phyloP scores from a whole-genome alignment of 2,113 vertebrate genomes.

The Oryctolagus cuniculus region DNA sequence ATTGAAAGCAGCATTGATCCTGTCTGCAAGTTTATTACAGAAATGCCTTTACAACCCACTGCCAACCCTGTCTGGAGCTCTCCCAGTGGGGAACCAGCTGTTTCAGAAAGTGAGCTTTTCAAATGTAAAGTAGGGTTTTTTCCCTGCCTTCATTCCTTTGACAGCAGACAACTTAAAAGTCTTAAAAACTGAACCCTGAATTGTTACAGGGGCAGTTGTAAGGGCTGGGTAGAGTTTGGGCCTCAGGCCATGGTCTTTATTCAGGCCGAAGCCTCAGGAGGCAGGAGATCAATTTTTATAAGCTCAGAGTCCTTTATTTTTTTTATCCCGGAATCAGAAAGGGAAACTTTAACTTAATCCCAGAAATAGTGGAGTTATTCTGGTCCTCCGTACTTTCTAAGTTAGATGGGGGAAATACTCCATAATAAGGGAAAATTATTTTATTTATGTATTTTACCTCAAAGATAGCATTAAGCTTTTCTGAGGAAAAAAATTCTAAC shows the following conservation, averaged over 20 bases:
- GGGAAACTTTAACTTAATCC: constrained; percentile 37
- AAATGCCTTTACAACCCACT: constrained; percentile 35
- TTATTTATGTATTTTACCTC: neutral
- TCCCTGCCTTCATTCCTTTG: constrained; percentile 9
- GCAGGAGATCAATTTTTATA: constrained; percentile 28
- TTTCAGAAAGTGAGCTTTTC: constrained; percentile 71
- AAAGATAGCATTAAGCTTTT: neutral
- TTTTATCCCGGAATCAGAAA: constrained; percentile 40
- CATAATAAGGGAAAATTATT: constrained; percentile 12
- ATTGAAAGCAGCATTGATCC: constrained; percentile 60
- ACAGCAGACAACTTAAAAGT: constrained; percentile 63
- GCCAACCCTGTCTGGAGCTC: neutral
- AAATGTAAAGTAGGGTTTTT: constrained; percentile 73
- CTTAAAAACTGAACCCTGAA: constrained; percentile 68
- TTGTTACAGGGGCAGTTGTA: constrained; percentile 58
- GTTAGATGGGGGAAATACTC: neutral
- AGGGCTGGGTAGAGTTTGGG: constrained; percentile 46
- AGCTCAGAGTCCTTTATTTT: constrained; percentile 1
- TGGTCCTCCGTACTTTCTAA: constrained; percentile 4
- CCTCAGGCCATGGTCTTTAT: constrained; percentile 40
- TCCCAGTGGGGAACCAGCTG: constrained; percentile 48
- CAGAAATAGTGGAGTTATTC: neutral
- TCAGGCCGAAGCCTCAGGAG: neutral
- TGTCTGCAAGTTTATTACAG: constrained; percentile 31
- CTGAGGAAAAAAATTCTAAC: constrained; percentile 34